Conservation (phyloP, 2,113 vertebrate species). For the Pterocles orientalis region DNA sequence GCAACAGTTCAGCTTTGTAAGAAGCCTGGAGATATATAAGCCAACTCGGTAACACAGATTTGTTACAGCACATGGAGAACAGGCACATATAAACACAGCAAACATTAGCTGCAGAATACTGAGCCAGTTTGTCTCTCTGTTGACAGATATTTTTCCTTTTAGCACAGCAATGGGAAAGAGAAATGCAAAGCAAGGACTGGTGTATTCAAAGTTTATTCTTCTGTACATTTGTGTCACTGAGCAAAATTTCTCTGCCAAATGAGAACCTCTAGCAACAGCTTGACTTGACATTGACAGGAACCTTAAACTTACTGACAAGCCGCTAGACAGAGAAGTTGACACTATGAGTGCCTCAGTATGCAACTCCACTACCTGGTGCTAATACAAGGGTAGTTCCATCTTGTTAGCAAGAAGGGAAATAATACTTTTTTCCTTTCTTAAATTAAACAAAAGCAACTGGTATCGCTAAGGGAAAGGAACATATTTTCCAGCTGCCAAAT, state of each 20-base stretch:
- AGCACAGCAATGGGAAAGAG: background rate
- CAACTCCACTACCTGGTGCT: background rate
- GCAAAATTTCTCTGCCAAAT: background rate
- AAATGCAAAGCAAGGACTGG: background rate
- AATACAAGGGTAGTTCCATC: background rate
- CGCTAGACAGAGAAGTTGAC: background rate
- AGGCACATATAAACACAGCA: background rate
- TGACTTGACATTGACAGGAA: background rate
- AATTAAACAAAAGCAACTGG: background rate
- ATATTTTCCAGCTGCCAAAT: background rate
- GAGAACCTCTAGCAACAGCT: background rate
- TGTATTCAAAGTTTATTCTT: background rate
- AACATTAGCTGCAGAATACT: background rate
- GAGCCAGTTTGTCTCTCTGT: background rate
- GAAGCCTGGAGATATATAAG: background rate
- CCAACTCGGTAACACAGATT: background rate
- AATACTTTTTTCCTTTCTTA: background rate
- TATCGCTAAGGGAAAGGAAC: background rate
- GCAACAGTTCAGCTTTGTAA: background rate
- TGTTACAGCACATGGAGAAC: background rate
- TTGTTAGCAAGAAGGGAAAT: background rate
- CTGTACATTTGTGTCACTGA: background rate
- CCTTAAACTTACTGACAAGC: background rate
- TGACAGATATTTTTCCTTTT: background rate
- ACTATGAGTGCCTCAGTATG: background rate